Conservation (phyloP, 2,797 vertebrate species). For the Mus minutoides region DNA sequence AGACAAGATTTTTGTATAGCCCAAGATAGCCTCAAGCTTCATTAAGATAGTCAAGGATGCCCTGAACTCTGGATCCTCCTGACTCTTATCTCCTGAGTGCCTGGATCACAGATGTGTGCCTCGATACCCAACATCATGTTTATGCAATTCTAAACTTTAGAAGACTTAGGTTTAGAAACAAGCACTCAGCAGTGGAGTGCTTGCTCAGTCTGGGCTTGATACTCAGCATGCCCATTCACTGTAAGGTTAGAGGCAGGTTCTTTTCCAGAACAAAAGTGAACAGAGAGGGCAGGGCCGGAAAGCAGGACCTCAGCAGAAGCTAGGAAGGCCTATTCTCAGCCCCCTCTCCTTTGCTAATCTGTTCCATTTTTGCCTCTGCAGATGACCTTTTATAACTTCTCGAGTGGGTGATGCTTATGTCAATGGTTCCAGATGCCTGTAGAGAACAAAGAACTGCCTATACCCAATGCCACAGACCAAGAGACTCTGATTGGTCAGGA, state of each 20-base stretch:
- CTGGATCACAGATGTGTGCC: neutral
- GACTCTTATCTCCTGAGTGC: neutral
- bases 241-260: neutral
- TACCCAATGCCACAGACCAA: neutral
- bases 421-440: neutral
- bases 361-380: neutral
- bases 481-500: neutral
- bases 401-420: neutral
- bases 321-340: neutral
- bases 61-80: neutral
- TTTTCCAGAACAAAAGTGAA: conserved; percentile 3
- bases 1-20: neutral
- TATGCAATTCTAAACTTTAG: neutral
- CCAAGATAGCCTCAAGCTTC: neutral
- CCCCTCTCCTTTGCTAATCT: neutral
- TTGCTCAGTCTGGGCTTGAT: neutral
- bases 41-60: neutral
- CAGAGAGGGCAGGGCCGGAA: neutral
- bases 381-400: neutral
- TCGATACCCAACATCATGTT: neutral
- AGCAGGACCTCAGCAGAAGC: neutral
- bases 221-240: neutral
- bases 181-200: too few relatives aligned
- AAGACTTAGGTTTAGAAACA: neutral
- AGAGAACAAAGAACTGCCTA: neutral